These are phyloP conservation scores for Cacoxenus indagator DNA, from an alignment of 2,888 invertebrate genomes.

Conservation along the genomic window DNA sequence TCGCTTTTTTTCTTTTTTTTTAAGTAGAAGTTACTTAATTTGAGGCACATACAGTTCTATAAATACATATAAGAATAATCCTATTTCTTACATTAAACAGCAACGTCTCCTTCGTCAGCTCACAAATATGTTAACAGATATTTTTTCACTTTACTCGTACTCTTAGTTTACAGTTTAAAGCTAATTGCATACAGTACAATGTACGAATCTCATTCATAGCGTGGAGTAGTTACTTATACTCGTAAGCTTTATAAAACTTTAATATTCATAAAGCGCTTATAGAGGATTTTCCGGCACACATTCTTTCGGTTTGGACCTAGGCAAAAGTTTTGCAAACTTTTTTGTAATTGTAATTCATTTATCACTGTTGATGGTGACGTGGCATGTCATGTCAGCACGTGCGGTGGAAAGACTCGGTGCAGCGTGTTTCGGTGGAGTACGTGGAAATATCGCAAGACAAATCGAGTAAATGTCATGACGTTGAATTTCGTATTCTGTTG, in stretches of 20 bases:
- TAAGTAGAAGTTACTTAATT: slow-evolving; percentile 46
- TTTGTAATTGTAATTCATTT: slow-evolving; percentile 50
- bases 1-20: slow-evolving; percentile 1
- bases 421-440: background rate
- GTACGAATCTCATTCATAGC: background rate
- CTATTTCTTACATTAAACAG: background rate
- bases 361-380: slow-evolving; percentile 48
- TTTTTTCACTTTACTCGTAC: background rate
- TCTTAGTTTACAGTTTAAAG: slow-evolving; percentile 32
- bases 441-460: slow-evolving; percentile 10
- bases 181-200: slow-evolving; percentile 56
- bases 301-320: slow-evolving; percentile 13
- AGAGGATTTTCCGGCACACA: background rate
- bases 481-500: background rate
- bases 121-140: background rate
- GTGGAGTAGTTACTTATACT: background rate
- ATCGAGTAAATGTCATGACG: background rate
- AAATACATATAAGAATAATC: background rate
- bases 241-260: slow-evolving; percentile 11
- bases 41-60: slow-evolving; percentile 59
- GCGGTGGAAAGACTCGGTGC: background rate
- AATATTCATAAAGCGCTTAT: slow-evolving; percentile 17
- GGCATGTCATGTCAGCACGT: slow-evolving; percentile 19
- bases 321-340: slow-evolving; percentile 4
- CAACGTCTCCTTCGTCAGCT: background rate